Evolutionary conservation across 2,797 vertebrate genomes (phyloP).

Genomic region (Cottoperca gobio): DNA sequence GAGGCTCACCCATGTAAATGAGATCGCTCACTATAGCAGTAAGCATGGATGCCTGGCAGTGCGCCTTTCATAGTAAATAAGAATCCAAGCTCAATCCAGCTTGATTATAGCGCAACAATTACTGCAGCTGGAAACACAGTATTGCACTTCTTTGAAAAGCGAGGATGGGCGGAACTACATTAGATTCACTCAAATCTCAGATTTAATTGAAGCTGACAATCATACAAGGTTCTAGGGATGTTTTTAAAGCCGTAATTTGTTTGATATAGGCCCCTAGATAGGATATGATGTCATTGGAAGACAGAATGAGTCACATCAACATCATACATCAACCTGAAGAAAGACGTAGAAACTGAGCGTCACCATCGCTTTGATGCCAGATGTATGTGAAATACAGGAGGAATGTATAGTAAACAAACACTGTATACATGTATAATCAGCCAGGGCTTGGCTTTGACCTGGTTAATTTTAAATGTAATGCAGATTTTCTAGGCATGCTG

Average conservation of each 20-base stretch:
- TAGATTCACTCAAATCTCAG: constrained; percentile 55
- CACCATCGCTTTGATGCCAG: constrained; percentile 1
- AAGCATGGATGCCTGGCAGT: constrained; percentile 38
- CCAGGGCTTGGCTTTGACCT: constrained; percentile 31
- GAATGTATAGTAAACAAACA: constrained; percentile 33
- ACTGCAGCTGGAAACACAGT: constrained; percentile 37
- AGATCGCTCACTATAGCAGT: constrained; percentile 11
- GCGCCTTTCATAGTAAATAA: constrained; percentile 48
- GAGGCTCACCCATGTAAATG: constrained; percentile 33
- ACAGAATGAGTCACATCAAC: constrained; percentile 37
- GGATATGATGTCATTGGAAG: constrained; percentile 31
- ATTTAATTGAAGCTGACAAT: constrained; percentile 69
- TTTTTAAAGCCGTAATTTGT: constrained; percentile 59
- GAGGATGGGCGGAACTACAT: constrained; percentile 52
- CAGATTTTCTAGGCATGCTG: constrained; percentile 29
- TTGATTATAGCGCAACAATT: constrained; percentile 64
- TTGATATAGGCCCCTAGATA: constrained; percentile 44
- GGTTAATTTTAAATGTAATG: constrained; percentile 53
- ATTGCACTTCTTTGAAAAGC: constrained; percentile 46
- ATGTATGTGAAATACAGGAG: constrained; percentile 6
- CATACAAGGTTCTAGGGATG: constrained; percentile 42
- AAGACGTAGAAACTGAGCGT: background rate
- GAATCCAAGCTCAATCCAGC: constrained; percentile 36
- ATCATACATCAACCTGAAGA: constrained; percentile 31
- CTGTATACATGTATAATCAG: constrained; percentile 42